Conservation (phyloP, 2,113 vertebrate species). For the Pelodiscus sinensis region DNA sequence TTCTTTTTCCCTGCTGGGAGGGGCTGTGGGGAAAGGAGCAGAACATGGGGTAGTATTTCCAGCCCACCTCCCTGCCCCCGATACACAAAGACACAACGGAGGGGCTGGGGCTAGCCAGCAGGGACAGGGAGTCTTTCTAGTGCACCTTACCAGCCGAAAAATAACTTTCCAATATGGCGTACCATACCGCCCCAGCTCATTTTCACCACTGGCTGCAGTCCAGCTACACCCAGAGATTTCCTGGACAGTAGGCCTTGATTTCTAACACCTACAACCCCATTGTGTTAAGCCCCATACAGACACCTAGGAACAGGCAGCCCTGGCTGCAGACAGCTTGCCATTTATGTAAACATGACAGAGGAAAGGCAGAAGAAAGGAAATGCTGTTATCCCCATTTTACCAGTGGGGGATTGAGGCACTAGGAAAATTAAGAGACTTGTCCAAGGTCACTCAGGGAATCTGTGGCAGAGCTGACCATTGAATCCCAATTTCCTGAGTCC, state of each 20-base stretch:
- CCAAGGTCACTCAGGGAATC: background rate
- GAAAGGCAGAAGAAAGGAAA: constrained; percentile 56
- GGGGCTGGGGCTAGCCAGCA: too few relatives aligned
- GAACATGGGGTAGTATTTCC: too few relatives aligned
- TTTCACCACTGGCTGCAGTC: too few relatives aligned
- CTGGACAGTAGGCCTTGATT: background rate
- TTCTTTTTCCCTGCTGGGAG: too few relatives aligned
- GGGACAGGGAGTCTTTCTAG: too few relatives aligned
- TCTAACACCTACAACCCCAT: background rate
- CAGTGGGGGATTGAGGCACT: constrained; percentile 18
- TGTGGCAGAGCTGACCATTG: background rate
- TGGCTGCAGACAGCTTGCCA: background rate
- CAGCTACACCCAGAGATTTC: background rate
- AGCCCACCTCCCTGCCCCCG: too few relatives aligned
- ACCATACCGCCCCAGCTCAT: too few relatives aligned
- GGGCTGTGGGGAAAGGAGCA: too few relatives aligned
- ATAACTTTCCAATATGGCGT: too few relatives aligned
- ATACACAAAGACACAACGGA: too few relatives aligned
- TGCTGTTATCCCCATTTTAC: constrained; percentile 35
- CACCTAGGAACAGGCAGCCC: background rate
- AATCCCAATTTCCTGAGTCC: constrained; percentile 32
- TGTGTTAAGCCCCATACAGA: constrained; percentile 25
- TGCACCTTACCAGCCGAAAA: too few relatives aligned
- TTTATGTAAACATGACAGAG: constrained; percentile 20
- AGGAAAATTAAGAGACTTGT: background rate